Conservation (phyloP, 1,140 invertebrate genomes). For the Lasioglossum baleicum region DNA sequence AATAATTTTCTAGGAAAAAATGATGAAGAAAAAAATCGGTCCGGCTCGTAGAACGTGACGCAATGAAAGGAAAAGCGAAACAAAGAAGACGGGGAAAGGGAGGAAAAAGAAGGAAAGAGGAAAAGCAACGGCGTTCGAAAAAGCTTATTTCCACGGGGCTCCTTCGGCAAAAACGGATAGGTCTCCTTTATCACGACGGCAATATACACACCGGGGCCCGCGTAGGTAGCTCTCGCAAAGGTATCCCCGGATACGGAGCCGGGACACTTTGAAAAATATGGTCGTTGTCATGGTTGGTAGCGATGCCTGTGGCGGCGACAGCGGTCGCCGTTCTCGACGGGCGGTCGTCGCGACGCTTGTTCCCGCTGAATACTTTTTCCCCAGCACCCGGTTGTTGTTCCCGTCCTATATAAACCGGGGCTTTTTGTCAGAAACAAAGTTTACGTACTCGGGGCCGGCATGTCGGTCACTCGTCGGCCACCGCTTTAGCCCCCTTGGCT, state of each 20-base stretch:
- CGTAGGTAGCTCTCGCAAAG: slow-evolving; percentile 55
- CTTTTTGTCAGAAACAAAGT: slow-evolving; percentile 31
- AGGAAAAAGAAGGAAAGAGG: background rate
- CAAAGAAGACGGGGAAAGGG: slow-evolving; percentile 18
- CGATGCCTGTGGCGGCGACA: slow-evolving; percentile 40
- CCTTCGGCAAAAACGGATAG: slow-evolving; percentile 69
- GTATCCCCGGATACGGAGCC: slow-evolving; percentile 53
- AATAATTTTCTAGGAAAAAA: too few species aligned
- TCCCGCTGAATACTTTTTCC: slow-evolving; percentile 49
- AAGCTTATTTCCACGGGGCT: slow-evolving; percentile 69
- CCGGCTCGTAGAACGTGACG: background rate
- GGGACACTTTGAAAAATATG: slow-evolving; percentile 65
- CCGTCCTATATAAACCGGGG: background rate
- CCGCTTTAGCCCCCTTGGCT: background rate
- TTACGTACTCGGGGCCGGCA: slow-evolving; percentile 10
- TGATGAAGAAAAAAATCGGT: background rate
- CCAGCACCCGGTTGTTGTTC: slow-evolving; percentile 6
- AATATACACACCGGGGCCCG: slow-evolving; percentile 58
- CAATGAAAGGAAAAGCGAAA: slow-evolving; percentile 37
- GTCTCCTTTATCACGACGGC: slow-evolving; percentile 67
- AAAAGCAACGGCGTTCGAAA: slow-evolving; percentile 51
- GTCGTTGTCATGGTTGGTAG: slow-evolving; percentile 44
- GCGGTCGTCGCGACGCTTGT: slow-evolving; percentile 59
- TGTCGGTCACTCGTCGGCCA: background rate
- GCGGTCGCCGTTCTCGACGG: slow-evolving; percentile 52